phyloP scores from a whole-genome alignment of 2,888 invertebrate genomes.

The Lottia gigantea region DNA sequence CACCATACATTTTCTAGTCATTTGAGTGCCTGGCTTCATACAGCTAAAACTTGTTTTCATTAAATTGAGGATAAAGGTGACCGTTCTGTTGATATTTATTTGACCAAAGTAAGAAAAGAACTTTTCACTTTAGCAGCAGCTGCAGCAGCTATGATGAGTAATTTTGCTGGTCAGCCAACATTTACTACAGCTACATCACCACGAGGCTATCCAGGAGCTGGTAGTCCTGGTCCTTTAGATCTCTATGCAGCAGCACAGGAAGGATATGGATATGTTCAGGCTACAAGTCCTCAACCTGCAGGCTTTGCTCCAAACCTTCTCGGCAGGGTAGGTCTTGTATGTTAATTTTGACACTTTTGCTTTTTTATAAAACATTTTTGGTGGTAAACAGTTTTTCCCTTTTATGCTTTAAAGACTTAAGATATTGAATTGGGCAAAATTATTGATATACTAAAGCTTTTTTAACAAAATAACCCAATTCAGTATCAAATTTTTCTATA shows the following conservation, averaged over 20 bases:
- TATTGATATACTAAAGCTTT: too few relatives aligned
- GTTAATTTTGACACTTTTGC: too few relatives aligned
- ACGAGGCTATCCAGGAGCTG: slow-evolving; percentile 87
- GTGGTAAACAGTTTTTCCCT: too few relatives aligned
- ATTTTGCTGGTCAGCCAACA: slow-evolving; percentile 75
- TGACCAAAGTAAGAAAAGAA: neutral
- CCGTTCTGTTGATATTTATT: neutral
- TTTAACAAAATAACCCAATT: too few relatives aligned
- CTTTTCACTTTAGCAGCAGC: slow-evolving; percentile 1
- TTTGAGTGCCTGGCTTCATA: too few relatives aligned
- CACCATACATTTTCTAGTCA: too few relatives aligned
- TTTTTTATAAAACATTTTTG: too few relatives aligned
- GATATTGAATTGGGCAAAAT: too few relatives aligned
- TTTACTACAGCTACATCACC: slow-evolving; percentile 69
- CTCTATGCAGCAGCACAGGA: slow-evolving; percentile 83
- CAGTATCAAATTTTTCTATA: too few relatives aligned
- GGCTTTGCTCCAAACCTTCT: slow-evolving; percentile 1
- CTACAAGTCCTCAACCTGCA: slow-evolving; percentile 90
- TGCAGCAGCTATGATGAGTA: slow-evolving; percentile 86
- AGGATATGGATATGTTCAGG: slow-evolving; percentile 92
- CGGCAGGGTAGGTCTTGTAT: slow-evolving; percentile 1
- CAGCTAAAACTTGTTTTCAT: neutral
- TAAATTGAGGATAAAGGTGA: neutral
- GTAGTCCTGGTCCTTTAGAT: slow-evolving; percentile 93
- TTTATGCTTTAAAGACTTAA: too few relatives aligned